A percentile compares a stretch with the other conserved stretches of the same genome.
These are phyloP conservation scores for Danio jaintianensis DNA, from an alignment of 2,797 vertebrate genomes.

Conservation along the genomic window DNA sequence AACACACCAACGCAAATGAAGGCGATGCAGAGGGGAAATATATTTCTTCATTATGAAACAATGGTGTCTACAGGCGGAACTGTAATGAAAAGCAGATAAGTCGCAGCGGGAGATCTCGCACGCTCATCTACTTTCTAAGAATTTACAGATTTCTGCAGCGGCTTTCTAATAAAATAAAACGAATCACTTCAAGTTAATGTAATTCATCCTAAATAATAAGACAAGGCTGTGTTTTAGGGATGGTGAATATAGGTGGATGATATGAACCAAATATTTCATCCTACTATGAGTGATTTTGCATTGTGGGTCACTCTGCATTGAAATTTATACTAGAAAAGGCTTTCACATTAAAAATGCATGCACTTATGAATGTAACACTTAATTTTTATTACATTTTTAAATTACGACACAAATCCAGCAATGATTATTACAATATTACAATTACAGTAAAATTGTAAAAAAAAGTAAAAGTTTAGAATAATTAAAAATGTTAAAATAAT, in stretches of 20 bases:
- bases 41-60: constrained; percentile 48
- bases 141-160: constrained; percentile 23
- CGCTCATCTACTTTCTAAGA: constrained; percentile 22
- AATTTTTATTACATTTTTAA: too few relatives aligned
- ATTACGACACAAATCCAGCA: too few relatives aligned
- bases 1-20: constrained; percentile 53
- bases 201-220: constrained; percentile 30
- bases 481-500: too few relatives aligned
- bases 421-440: too few relatives aligned
- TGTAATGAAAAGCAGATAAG: constrained; percentile 52
- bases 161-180: constrained; percentile 26
- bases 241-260: neutral
- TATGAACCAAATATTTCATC: neutral
- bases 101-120: constrained; percentile 25
- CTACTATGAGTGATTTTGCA: neutral
- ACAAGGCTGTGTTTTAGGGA: neutral
- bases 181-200: constrained; percentile 1
- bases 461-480: too few relatives aligned
- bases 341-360: neutral
- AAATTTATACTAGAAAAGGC: neutral
- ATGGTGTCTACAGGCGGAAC: constrained; percentile 37
- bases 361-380: too few relatives aligned
- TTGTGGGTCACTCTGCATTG: neutral
- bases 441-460: too few relatives aligned
- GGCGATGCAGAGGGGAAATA: constrained; percentile 15